Evolutionary conservation across 2,113 vertebrate genomes (phyloP).

Genomic region (Crotophaga sulcirostris): DNA sequence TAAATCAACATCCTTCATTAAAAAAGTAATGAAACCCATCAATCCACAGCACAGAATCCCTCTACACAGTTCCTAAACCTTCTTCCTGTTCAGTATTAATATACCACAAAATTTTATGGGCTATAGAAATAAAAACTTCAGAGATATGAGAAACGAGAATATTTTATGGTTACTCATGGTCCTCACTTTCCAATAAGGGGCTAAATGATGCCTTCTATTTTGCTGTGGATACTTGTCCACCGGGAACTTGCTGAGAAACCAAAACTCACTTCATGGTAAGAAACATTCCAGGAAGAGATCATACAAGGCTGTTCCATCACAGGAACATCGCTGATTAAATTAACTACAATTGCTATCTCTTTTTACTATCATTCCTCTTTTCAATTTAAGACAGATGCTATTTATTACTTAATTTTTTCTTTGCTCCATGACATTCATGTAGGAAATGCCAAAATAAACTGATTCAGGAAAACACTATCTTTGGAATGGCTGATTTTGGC

Average conservation of each 20-base stretch:
- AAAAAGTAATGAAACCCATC: neutral
- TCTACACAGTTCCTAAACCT: neutral
- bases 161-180: neutral
- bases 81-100: neutral
- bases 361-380: neutral
- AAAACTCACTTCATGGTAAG: neutral
- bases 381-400: neutral
- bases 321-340: neutral
- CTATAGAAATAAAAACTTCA: neutral
- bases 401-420: neutral
- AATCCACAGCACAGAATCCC: neutral
- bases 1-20: neutral
- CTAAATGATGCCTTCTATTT: neutral
- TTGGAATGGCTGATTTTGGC: neutral
- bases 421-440: neutral
- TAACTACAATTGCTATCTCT: neutral
- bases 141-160: neutral
- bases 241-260: neutral
- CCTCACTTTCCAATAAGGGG: neutral
- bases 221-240: neutral
- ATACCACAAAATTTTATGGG: neutral
- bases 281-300: neutral
- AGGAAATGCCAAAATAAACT: constrained; percentile 45
- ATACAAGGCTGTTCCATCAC: neutral
- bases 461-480: neutral